Conservation (phyloP, 1,140 invertebrate species). For the Drosophila micromelanica region DNA sequence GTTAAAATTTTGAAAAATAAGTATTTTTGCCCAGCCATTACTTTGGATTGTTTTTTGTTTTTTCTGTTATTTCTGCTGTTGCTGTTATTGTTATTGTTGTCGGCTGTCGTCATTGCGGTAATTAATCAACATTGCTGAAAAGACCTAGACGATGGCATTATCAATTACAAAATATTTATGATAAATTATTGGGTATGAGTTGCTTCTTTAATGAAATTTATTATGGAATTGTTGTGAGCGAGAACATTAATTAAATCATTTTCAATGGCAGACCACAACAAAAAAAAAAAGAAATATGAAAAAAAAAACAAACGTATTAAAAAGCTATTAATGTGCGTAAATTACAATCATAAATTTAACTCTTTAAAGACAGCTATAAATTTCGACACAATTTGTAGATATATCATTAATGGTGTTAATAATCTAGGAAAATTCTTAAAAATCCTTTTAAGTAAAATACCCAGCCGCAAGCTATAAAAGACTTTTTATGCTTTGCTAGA, state of each 20-base stretch:
- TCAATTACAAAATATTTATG: conserved; percentile 74
- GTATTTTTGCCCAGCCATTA: conserved; percentile 67
- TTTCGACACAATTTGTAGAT: background rate
- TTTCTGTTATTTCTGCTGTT: background rate
- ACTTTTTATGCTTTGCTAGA: background rate
- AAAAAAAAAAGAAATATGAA: conserved; percentile 14
- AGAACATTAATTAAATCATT: conserved; percentile 65
- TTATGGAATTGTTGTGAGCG: conserved; percentile 66
- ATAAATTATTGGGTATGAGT: conserved; percentile 70
- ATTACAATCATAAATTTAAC: conserved; percentile 32
- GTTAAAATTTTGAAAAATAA: conserved; percentile 71
- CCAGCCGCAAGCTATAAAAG: background rate
- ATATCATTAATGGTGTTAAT: too few relatives aligned
- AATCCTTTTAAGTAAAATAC: background rate
- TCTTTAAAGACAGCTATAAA: background rate
- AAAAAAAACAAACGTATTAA: conserved; percentile 17
- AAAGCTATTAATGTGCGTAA: conserved; percentile 47
- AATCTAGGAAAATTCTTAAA: background rate
- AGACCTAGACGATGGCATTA: conserved; percentile 75
- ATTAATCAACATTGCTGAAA: conserved; percentile 73
- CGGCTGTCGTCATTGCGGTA: conserved; percentile 73
- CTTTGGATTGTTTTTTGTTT: conserved; percentile 57
- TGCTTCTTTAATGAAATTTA: conserved; percentile 74
- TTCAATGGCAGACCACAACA: conserved; percentile 32
- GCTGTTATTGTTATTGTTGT: conserved; percentile 34